These are phyloP conservation scores for Eristalis arbustorum DNA, from an alignment of 2,888 invertebrate species.

Conservation along the genomic window DNA sequence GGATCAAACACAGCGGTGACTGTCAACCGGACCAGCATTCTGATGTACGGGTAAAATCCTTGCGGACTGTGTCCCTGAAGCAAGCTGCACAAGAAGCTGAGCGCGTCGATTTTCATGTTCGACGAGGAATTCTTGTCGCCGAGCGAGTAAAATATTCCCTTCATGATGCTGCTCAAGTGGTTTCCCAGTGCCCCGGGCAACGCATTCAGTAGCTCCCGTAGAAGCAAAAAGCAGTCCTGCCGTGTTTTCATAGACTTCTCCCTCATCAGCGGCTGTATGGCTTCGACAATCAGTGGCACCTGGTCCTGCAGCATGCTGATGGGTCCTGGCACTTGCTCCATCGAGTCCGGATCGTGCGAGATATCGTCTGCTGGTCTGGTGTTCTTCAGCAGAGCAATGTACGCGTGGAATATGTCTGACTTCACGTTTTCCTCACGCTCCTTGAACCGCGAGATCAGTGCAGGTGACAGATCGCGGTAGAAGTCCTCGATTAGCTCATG, in stretches of 20 bases:
- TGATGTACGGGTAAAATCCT: slow-evolving; percentile 90
- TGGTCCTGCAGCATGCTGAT: slow-evolving; percentile 83
- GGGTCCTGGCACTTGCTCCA: slow-evolving; percentile 88
- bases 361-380: slow-evolving; percentile 87
- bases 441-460: slow-evolving; percentile 95
- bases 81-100: slow-evolving; percentile 88
- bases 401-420: slow-evolving; percentile 98
- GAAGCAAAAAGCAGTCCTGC: slow-evolving; percentile 93
- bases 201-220: slow-evolving; percentile 94
- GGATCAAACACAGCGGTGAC: slow-evolving; percentile 95
- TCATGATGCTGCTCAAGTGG: slow-evolving; percentile 91
- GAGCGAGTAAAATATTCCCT: slow-evolving; percentile 93
- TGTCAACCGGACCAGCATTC: slow-evolving; percentile 90
- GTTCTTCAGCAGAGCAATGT: slow-evolving; percentile 94
- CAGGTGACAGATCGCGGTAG: slow-evolving; percentile 93
- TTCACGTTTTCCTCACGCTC: slow-evolving; percentile 99
- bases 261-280: slow-evolving; percentile 92
- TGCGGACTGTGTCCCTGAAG: slow-evolving; percentile 79
- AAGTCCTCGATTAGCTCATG: slow-evolving; percentile 95
- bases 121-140: slow-evolving; percentile 96
- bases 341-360: slow-evolving; percentile 85
- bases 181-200: slow-evolving; percentile 93
- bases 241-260: slow-evolving; percentile 93
- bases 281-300: slow-evolving; percentile 90
- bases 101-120: slow-evolving; percentile 98